Evolutionary conservation across 2,113 vertebrate genomes (phyloP), one percentile per base, ranked within the genome.

Genomic region (Poeciliopsis prolifica): DNA sequence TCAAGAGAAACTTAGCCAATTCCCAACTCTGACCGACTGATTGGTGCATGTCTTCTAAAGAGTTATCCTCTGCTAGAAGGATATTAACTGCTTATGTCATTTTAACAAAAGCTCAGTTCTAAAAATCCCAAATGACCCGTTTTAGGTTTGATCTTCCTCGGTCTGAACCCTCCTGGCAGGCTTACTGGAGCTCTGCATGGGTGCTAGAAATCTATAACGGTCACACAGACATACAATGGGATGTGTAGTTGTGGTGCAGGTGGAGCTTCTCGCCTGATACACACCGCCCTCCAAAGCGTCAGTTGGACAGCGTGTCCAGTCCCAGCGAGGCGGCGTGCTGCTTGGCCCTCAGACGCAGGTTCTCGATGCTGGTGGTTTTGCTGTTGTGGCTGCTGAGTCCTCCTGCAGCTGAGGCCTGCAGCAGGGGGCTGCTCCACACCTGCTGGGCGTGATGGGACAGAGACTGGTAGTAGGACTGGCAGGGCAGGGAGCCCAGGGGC

Each of bases 301-400:
- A 98, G 93, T 98, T 99, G 92, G 97, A 96, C 88, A 98, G 93
- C 0, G 96, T 96, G 90, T 99, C 98, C 42, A 99, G 95, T 89
- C 98, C 98, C 88, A 99, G 94, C 2, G 98, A 99, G 0, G 98
- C 98, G 0, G 98, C 97, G 0, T 99, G 98, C 88, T 99, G 98
- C 87, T 99, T 99, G 44, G 98, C 97, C 83, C 98, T 93, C 72
- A 99, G 95, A 90, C 98, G 93, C 77, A 99, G 95, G 93, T 98
- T 99, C 92, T 99, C 97, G 5, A 99, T 99, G 93, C 98, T 99
- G 0, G 96, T 98, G 3, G 96, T 99, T 96, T 99, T 99, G 96
- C 97, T 99, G 96, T 97, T 99, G 94, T 98, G 96, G 82, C 89
- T 91, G n/a, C 95, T 93, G 31, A 96, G 95, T 67, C 94, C 89